Conservation (phyloP, 92 coral and sea anemone species). For the Epizoanthus ramosus region DNA sequence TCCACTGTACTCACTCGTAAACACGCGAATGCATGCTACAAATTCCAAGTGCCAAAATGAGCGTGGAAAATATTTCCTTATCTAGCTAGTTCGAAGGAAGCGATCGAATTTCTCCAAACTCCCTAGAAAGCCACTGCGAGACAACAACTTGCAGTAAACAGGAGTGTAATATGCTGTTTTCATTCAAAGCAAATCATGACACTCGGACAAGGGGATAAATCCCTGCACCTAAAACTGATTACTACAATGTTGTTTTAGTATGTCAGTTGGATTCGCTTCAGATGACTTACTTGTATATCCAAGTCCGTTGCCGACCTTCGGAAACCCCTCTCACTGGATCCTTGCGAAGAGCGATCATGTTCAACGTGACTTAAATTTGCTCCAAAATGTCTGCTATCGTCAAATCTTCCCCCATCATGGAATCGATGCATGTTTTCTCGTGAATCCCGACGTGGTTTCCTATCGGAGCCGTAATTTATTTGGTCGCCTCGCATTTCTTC, state of each 20-base stretch:
- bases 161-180: constrained; percentile 2
- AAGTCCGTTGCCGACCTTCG: constrained; percentile 29
- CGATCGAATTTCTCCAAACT: constrained; percentile 38
- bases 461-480: constrained; percentile 19
- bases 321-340: constrained; percentile 36
- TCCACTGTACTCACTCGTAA: no score
- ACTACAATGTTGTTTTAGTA: background rate
- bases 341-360: constrained; percentile 42
- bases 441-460: constrained; percentile 20
- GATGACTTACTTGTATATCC: constrained; percentile 29
- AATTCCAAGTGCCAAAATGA: background rate
- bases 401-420: constrained; percentile 41
- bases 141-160: constrained; percentile 1
- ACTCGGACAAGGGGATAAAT: constrained; percentile 27
- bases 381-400: constrained; percentile 6
- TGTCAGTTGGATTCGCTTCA: constrained; percentile 32
- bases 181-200: constrained; percentile 29
- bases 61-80: constrained; percentile 34
- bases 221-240: constrained; percentile 29
- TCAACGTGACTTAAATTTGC: constrained; percentile 16
- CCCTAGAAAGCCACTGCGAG: background rate
- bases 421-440: constrained; percentile 29
- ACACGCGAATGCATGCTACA: no score
- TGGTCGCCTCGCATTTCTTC: constrained; percentile 44
- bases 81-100: constrained; percentile 1